phyloP scores from a whole-genome alignment of 2,113 vertebrate genomes.

The Catagonus wagneri region DNA sequence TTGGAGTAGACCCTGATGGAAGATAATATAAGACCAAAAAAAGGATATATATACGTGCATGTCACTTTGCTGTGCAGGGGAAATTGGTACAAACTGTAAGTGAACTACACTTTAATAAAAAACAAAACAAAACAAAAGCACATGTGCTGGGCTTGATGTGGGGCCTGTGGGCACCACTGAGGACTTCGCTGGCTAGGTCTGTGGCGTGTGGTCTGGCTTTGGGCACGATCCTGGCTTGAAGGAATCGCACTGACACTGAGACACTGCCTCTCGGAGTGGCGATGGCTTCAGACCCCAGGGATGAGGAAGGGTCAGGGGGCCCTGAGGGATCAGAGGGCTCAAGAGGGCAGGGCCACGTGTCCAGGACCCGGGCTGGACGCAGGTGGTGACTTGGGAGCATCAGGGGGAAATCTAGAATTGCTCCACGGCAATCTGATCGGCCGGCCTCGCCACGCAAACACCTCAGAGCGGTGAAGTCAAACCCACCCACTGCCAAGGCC shows the following conservation, averaged over 20 bases:
- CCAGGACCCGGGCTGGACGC: too few species aligned
- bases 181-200: accelerated
- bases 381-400: accelerated
- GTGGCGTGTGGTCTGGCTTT: not conserved
- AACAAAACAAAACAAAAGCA: too few species aligned
- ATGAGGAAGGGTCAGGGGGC: too few species aligned
- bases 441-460: not conserved
- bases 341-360: accelerated
- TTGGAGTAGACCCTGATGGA: too few species aligned
- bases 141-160: accelerated
- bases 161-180: not conserved
- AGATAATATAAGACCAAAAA: too few species aligned
- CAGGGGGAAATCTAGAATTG: not conserved
- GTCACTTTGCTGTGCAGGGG: too few species aligned
- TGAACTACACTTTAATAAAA: too few species aligned
- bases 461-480: not conserved
- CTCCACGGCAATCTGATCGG: not conserved
- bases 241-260: accelerated
- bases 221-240: not conserved
- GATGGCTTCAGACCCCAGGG: too few species aligned
- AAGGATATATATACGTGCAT: too few species aligned
- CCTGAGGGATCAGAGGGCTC: not conserved
- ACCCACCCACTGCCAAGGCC: accelerated
- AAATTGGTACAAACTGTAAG: too few species aligned
- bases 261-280: not conserved